Evolutionary conservation across 2,888 invertebrate genomes (phyloP).

Genomic region (Troides helena): DNA sequence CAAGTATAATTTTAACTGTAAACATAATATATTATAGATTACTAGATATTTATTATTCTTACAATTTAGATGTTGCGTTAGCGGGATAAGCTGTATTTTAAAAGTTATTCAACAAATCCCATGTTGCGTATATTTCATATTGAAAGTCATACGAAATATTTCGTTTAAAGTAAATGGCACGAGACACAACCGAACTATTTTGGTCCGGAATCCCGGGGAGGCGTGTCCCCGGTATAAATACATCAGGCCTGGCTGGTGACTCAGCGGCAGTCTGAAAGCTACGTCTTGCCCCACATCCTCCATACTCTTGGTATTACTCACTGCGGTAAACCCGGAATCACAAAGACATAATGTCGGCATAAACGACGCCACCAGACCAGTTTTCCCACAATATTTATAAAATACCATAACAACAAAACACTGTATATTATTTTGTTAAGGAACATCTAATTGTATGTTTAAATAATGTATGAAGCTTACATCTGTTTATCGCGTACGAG

Average conservation of each 20-base stretch:
- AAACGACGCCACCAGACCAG: neutral
- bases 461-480: neutral
- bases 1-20: neutral
- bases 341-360: neutral
- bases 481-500: neutral
- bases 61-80: no score
- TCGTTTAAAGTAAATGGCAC: conserved; percentile 53
- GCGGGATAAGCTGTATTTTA: no score
- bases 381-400: neutral
- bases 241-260: conserved; percentile 62
- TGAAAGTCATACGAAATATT: neutral
- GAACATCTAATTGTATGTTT: neutral
- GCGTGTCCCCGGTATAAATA: conserved; percentile 78
- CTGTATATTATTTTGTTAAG: no score
- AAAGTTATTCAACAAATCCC: no score
- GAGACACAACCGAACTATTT: conserved; percentile 69
- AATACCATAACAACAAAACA: neutral
- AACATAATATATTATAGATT: neutral
- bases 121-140: neutral
- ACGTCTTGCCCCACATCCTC: conserved; percentile 76
- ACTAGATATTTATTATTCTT: no score
- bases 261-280: conserved; percentile 74
- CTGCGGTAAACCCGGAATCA: conserved; percentile 72
- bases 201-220: conserved; percentile 69
- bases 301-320: conserved; percentile 73